Base-by-base conservation (phyloP, 2,888 invertebrate genomes). In the Tuberolachnus salignus region DNA sequence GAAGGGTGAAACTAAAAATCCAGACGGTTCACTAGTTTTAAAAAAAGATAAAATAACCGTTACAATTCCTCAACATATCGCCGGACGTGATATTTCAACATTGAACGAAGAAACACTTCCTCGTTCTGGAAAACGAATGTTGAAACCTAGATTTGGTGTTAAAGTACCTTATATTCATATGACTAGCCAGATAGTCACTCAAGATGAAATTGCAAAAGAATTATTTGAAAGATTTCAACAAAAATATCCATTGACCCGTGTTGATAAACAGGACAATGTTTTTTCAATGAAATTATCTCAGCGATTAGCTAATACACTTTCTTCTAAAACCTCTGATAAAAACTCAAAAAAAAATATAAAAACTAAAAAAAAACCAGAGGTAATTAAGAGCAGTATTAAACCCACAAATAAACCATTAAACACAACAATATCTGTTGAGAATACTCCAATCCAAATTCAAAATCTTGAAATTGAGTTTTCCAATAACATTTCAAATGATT, bases 251-350 rank as follows among this genome's bases (percentile, higher is more conserved):
- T 85, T 86, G 51, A 83, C 84, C 11, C 81, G 81, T 55, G 64
- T 67, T 69, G 84, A 84, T n/a, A 85, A 84, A 2, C 86, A 86
- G 8, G 88, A 88, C 78, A 84, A 87, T 69, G 84, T 87, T 74
- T 89, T 89, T 82, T 87, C 89, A 0, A 87, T 87, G 82, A 88
- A 88, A 83, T 83, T 89, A 51, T 87, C 89, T 0, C 87, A 88
- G 80, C 85, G 88, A 72, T 83, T 88, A 53, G 88, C 88, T 1
- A 81, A 80, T 63, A 81, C 80, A 80, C 80, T 82, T 46, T 53
- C 71, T 8, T 14, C 59, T 63, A 74, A 74, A 53, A 23, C 1
- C 3, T 11, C 42, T 42, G 14, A 34, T 51, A 73, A 63, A 61
- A 61, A 10, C 16, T 63, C 49, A 51, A 69, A 69, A 69, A 78